These are phyloP conservation scores for Ormyrus rosae DNA, from an alignment of 2,888 invertebrate species.

Conservation along the genomic window DNA sequence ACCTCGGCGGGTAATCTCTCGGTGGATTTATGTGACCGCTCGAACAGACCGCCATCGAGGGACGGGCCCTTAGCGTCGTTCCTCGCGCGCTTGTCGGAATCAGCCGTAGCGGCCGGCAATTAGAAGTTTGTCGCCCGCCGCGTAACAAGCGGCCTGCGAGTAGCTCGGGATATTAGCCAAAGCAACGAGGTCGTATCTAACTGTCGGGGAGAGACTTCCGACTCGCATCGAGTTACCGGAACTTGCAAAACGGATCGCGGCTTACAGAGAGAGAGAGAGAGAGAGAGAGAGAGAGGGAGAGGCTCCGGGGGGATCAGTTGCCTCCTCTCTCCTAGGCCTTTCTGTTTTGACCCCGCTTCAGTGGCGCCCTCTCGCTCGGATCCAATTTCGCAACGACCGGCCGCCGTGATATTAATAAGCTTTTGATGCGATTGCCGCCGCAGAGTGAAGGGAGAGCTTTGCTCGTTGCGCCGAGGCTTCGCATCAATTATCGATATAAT, in stretches of 20 bases:
- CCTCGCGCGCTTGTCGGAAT: background rate
- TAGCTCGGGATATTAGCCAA: background rate
- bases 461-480: no score
- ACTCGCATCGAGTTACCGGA: slow-evolving; percentile 11
- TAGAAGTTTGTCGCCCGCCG: slow-evolving; percentile 22
- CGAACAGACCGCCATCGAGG: no score
- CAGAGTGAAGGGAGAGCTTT: no score
- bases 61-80: background rate
- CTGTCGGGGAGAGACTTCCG: slow-evolving; percentile 6
- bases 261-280: background rate
- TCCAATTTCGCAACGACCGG: background rate
- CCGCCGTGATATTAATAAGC: background rate
- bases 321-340: no score
- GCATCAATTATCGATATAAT: no score
- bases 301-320: no score
- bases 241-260: slow-evolving; percentile 17
- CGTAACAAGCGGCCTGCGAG: background rate
- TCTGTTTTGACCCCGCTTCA: no score
- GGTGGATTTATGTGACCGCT: no score
- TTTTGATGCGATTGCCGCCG: background rate
- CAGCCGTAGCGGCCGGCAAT: slow-evolving; percentile 8
- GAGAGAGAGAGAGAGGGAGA: background rate
- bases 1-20: no score
- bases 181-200: background rate
- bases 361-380: background rate